phyloP scores from a whole-genome alignment of 2,797 vertebrate genomes.

The Tapirus indicus region DNA sequence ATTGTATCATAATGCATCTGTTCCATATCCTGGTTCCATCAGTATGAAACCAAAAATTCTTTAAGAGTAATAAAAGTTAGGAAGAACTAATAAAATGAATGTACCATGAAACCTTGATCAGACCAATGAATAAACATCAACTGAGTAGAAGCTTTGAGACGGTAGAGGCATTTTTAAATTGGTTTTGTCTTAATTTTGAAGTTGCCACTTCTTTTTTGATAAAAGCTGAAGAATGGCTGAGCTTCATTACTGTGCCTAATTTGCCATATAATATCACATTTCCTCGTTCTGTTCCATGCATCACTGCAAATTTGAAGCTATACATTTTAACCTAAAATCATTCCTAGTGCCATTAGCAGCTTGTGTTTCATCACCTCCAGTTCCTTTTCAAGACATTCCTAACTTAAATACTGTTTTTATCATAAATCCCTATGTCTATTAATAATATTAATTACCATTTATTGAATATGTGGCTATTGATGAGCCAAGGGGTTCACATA shows the following conservation, averaged over 20 bases:
- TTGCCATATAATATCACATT: slow-evolving; percentile 2
- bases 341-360: background rate
- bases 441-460: background rate
- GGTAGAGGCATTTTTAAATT: background rate
- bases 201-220: slow-evolving; percentile 33
- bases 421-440: background rate
- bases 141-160: background rate
- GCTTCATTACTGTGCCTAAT: slow-evolving; percentile 49
- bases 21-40: background rate
- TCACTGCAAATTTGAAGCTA: slow-evolving; percentile 23
- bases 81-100: slow-evolving; percentile 5
- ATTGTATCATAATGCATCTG: background rate
- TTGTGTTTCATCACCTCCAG: background rate
- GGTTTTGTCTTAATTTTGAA: slow-evolving; percentile 60
- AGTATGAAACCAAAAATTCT: slow-evolving; percentile 1
- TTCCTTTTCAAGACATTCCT: background rate
- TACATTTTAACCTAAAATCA: slow-evolving; percentile 47
- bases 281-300: slow-evolving; percentile 1
- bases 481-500: background rate
- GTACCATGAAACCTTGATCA: background rate
- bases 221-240: slow-evolving; percentile 43
- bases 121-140: slow-evolving; percentile 38
- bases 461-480: background rate
- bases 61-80: background rate
- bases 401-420: background rate